These are phyloP conservation scores for Columba janthina DNA, from an alignment of 2,113 vertebrate genomes.

Conservation along the genomic window DNA sequence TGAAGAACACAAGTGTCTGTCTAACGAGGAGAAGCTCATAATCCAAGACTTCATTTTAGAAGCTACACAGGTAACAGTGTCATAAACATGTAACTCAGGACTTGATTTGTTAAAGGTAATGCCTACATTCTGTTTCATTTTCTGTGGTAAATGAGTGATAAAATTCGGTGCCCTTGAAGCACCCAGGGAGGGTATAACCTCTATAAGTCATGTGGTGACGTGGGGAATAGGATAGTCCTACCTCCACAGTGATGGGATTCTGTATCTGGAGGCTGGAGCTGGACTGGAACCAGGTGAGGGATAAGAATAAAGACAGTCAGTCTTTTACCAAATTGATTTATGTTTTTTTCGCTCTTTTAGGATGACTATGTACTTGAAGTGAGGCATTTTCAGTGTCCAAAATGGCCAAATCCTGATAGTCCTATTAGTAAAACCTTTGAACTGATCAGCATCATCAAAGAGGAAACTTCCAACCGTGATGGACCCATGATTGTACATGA, in stretches of 20 bases:
- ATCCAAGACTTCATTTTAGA: slow-evolving; percentile 92
- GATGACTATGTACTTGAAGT: slow-evolving; percentile 95
- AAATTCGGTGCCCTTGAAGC: background rate
- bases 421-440: slow-evolving; percentile 94
- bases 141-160: background rate
- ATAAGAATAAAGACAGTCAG: background rate
- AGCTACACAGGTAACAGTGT: slow-evolving; percentile 85
- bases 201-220: background rate
- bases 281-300: background rate
- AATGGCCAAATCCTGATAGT: slow-evolving; percentile 95
- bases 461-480: slow-evolving; percentile 80
- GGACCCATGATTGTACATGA: slow-evolving; percentile 90
- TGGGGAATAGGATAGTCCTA: background rate
- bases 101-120: slow-evolving; percentile 23
- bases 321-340: background rate
- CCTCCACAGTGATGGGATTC: background rate
- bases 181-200: background rate
- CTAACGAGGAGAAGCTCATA: slow-evolving; percentile 90
- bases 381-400: slow-evolving; percentile 87
- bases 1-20: slow-evolving; percentile 86
- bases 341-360: slow-evolving; percentile 63
- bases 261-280: background rate
- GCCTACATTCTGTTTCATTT: background rate
- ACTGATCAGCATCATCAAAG: slow-evolving; percentile 86
- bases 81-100: background rate